Evolutionary conservation across 2,888 invertebrate species (phyloP), one percentile per base, ranked within the genome.

Genomic region (Lasius platythorax): DNA sequence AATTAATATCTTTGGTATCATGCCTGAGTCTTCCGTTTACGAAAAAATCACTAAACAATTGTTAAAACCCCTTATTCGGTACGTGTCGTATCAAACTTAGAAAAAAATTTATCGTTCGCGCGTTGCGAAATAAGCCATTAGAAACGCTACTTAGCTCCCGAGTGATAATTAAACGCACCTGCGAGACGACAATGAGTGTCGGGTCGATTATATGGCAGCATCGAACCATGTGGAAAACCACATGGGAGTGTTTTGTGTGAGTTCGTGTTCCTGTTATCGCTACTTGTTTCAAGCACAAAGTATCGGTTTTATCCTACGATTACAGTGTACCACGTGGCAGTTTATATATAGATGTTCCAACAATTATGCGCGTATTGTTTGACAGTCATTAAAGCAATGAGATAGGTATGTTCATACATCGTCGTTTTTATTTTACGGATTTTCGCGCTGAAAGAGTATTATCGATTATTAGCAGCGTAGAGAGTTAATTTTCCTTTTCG

Each of bases 1-100:
- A 89, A 90, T 89, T 92, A 93, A 93, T 92, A 93, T 94, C 94
- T 95, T 95, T 95, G 94, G 95, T 95, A 94, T 94, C 90, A 88
- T 94, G 94, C 94, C 95, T 94, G 94, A 94, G 94, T 93, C 92
- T 91, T 93, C 91, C 88, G 61, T 91, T 88, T 87, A 87, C 78
- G 85, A 89, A 90, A 86, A 72, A 89, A 87, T 85, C 84, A 87
- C 84, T 89, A 87, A 89, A 85, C 46, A 86, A 78, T 89, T 66
- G 73, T 82, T 85, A 73, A 81, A 88, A 89, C 53, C 18, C 53
- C 88, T 88, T 83, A 82, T 73, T 68, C 70, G 87, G 73, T 85
- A 82, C 70, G 18, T 53, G 50, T 87, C 82, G 87, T 88, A 88
- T 88, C 82, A 87, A 89, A 89, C 88, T 85, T 87, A 87, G 87